Base-by-base conservation (phyloP, 2,888 invertebrate species). In the Mimas tiliae region DNA sequence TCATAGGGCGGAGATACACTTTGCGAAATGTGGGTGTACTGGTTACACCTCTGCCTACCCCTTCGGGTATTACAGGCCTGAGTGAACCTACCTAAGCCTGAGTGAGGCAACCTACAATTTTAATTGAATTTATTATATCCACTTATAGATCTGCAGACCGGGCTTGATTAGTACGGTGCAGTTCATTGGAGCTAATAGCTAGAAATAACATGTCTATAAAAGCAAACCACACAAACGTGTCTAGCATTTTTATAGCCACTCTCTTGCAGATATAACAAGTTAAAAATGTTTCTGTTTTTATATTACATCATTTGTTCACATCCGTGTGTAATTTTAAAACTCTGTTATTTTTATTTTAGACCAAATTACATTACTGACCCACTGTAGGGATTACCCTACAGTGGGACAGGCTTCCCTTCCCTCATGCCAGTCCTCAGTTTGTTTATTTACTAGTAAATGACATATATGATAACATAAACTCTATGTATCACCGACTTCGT, bases 141-240 rank as follows among this genome's bases (percentile, higher is more conserved):
- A 19, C 9, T 58, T 19, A 16, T 38, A 58, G 19, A 58, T 38
- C 19, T 58, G 38, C 66, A 67, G 19, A 67, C 53, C 58, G 55
- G 66, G 69, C 33, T 51, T 2, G 79, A 80, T 80, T 79, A 79
- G 75, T 74, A 74, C 65, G 68, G 74, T 73, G 67, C 68, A 68
- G 70, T 75, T 74, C 67, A 72, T 72, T 74, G 67, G 67, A 72
- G 70, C 74, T 75, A 74, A 76, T 75, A 75, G 74, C 72, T 75
- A 75, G 72, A 70, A 78, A 77, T 77, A 77, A 80, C 74, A 77
- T 71, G 74, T 75, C 70, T 76, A 67, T 64, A 62, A 72, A 70
- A 72, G 68, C 66, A 68, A 67, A 71, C 71, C 64, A 74, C 66
- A 68, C 73, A 74, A 72, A 75, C 79, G 80, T 80, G 79, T 73